Base-by-base conservation (phyloP, 1,140 invertebrate species). In the Apolygus lucorum region DNA sequence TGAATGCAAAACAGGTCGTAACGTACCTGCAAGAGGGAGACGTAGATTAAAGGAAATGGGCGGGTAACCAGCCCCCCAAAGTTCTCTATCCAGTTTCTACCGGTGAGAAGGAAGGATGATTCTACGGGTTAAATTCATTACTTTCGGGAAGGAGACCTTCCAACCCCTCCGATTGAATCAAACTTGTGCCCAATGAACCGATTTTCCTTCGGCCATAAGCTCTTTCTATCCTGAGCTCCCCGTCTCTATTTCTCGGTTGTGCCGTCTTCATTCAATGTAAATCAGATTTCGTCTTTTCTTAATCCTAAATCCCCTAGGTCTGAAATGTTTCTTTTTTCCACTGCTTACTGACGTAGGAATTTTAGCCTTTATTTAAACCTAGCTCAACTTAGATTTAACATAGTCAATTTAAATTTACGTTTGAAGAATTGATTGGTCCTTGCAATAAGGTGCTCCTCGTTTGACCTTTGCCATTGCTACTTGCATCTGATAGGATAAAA, bases 161-260 rank as follows among this genome's bases (percentile, higher is more conserved):
- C n/a, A n/a, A n/a, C n/a, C n/a, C 34, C 34, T 17, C 2, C 8
- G 4, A 59, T 59, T 59, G 22, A 59, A 59, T 59, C 54, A 59
- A 59, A 59, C 54, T 22, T 59, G 54, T 21, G 54, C 54, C 22
- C 54, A 59, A 59, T 59, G 54, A 59, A 59, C 54, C 54, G 54
- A 14, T 17, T 59, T 22, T 4, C 11, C 54, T 59, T 21, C 54
- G 54, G 54, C 54, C 54, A 59, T 59, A 8, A 11, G 54, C 54
- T 59, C 54, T 22, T 22, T 24, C 34, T 49, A 11, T 49, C 8
- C 17, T 17, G 8, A 49, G 17, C 34, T 17, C 34, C 34, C 17
- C 17, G 8, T 49, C 34, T 17, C 17, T 49, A 8, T 49, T 49
- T 49, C 34, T 17, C 17, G 34, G 34, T 17, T 59, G 8, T 4